Evolutionary conservation across 2,797 vertebrate species (phyloP).

Genomic region (Sebastes iracundus): DNA sequence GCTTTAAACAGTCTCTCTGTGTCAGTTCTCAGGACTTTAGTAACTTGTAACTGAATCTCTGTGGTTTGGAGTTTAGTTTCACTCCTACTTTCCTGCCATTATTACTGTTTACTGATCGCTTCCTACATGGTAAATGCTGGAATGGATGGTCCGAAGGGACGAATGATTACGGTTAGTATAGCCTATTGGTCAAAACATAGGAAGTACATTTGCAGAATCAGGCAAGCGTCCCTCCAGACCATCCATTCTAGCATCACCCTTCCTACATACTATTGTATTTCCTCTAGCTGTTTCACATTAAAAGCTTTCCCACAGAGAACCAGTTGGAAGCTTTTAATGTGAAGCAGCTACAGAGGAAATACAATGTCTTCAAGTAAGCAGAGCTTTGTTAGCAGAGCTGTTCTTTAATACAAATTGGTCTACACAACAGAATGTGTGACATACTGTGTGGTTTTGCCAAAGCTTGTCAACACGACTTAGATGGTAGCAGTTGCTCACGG

Average conservation of each 20-base stretch:
- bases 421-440: background rate
- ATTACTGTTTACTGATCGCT: background rate
- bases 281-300: background rate
- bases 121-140: background rate
- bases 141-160: too few relatives aligned
- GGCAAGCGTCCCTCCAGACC: too few relatives aligned
- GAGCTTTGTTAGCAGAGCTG: background rate
- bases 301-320: background rate
- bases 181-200: too few relatives aligned
- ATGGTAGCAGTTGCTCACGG: too few relatives aligned
- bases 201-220: too few relatives aligned
- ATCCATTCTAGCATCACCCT: too few relatives aligned
- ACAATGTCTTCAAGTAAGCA: background rate
- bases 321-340: background rate
- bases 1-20: background rate
- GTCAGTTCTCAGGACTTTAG: background rate
- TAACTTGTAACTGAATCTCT: background rate
- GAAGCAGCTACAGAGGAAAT: background rate
- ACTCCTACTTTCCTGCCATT: background rate
- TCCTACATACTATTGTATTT: background rate
- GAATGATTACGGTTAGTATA: accelerated
- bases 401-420: background rate
- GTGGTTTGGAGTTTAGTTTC: background rate
- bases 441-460: background rate
- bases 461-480: background rate